A percentile compares a stretch with the other conserved stretches of the same genome.
phyloP scores from a whole-genome alignment of 2,113 vertebrate species.

The Chiloscyllium plagiosum region DNA sequence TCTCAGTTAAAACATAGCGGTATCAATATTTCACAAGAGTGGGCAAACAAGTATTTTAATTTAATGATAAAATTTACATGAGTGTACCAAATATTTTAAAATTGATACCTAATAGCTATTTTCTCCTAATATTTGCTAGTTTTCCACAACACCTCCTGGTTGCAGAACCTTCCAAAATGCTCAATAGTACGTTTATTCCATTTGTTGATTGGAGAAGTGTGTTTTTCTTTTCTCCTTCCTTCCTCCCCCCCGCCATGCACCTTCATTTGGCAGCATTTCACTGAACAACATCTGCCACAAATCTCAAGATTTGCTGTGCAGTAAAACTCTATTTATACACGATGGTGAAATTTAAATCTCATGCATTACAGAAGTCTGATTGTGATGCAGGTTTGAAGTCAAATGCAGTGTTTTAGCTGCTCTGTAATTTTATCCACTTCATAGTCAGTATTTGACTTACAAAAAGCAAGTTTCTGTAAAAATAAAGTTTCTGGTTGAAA shows the following conservation, averaged over 20 bases:
- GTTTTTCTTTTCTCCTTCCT: conserved; percentile 9
- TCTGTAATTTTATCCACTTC: conserved; percentile 6
- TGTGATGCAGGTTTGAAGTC: neutral
- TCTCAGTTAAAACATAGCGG: neutral
- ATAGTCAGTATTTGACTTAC: neutral
- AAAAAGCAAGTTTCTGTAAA: neutral
- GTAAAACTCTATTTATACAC: neutral
- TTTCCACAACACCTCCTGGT: neutral
- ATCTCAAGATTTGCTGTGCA: neutral
- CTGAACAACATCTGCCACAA: neutral
- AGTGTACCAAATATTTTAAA: neutral
- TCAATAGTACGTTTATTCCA: neutral
- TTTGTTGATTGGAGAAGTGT: neutral
- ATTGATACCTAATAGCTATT: neutral
- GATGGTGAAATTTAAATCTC: neutral
- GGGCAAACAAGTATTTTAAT: neutral
- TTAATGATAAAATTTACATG: neutral
- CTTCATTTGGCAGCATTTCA: neutral
- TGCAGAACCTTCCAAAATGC: neutral
- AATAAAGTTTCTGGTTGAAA: neutral
- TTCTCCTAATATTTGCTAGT: neutral
- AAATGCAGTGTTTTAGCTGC: neutral
- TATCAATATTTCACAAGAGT: neutral
- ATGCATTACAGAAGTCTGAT: neutral
- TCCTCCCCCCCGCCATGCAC: too few relatives aligned